Evolutionary conservation across 2,113 vertebrate species (phyloP), one percentile per base, ranked within the genome.

Genomic region (Vidua macroura): DNA sequence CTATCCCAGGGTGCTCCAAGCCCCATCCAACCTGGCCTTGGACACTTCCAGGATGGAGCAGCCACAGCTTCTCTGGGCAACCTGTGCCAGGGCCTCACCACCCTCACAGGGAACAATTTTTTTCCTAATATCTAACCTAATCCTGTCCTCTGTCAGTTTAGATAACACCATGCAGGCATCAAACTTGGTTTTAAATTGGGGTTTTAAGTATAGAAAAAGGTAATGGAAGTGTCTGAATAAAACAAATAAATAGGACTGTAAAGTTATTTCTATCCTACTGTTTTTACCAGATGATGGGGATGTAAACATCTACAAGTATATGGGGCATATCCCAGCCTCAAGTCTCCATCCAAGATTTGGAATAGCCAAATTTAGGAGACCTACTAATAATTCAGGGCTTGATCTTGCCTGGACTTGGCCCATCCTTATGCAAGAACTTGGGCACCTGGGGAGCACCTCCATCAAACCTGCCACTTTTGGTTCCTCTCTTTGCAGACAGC

Each of bases 21-120:
- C 10, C 10, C 35, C 0, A 0, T 63, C 22, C 48, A 55, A 0
- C 35, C 31, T 63, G 48, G 12, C 18, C 18, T 15, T 35, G 18
- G 0, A 10, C 31, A 16, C 6, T 33, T 43, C 18, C 63, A 49
- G 51, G 41, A 37, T 37, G 63, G 31, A 3, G 48, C 48, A 90
- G 14, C 31, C 70, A 35, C 25, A 62, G 17, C 25, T 63, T 9
- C 15, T 55, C 12, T 49, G 48, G 21, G 2, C 8, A 55, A 0
- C 5, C n/a, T 48, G 23, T 60, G 16, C 30, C 70, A 60, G n/a
- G 4, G 11, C 2, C 70, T 83, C 25, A 0, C 0, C 35, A 15
- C 5, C 15, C 17, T 43, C 12, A 35, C 17, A 76, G 24, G 25
- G 41, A 56, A 28, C 25, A 11, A 76, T 63, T 69, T 49, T 49